Conservation (phyloP, 2,888 invertebrate species). For the Trichogramma evanescens region DNA sequence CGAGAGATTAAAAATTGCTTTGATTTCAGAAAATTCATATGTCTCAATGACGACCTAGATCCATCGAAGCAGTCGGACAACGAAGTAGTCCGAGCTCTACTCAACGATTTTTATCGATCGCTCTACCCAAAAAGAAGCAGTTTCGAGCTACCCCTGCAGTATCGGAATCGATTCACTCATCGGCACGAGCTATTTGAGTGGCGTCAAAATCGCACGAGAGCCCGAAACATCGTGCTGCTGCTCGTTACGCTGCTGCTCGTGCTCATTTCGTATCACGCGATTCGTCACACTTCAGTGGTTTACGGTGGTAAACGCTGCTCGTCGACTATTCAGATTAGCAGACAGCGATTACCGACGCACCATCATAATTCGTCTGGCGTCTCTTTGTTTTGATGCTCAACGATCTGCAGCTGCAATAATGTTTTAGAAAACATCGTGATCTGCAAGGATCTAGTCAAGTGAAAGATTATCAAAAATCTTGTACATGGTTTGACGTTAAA, state of each 20-base stretch:
- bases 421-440: too few species aligned
- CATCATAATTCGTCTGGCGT: too few species aligned
- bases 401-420: too few species aligned
- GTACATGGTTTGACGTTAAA: too few species aligned
- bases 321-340: too few species aligned
- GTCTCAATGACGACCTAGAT: conserved; percentile 73
- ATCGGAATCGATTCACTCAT: conserved; percentile 63
- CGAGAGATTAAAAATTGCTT: not conserved
- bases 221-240: conserved; percentile 39
- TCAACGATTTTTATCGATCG: conserved; percentile 70
- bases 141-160: conserved; percentile 65
- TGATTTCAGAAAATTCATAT: conserved; percentile 67
- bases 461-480: too few species aligned
- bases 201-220: conserved; percentile 47
- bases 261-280: conserved; percentile 39
- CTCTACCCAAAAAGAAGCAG: conserved; percentile 64
- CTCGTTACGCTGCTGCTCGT: conserved; percentile 34
- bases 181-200: conserved; percentile 54
- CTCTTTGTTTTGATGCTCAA: too few species aligned
- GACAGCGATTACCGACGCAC: too few species aligned
- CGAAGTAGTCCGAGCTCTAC: conserved; percentile 60
- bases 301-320: not conserved
- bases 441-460: too few species aligned
- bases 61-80: conserved; percentile 57
- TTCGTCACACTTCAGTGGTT: conserved; percentile 30